These are phyloP conservation scores for Eupithecia subfuscata DNA, from an alignment of 2,888 invertebrate genomes.

Conservation along the genomic window DNA sequence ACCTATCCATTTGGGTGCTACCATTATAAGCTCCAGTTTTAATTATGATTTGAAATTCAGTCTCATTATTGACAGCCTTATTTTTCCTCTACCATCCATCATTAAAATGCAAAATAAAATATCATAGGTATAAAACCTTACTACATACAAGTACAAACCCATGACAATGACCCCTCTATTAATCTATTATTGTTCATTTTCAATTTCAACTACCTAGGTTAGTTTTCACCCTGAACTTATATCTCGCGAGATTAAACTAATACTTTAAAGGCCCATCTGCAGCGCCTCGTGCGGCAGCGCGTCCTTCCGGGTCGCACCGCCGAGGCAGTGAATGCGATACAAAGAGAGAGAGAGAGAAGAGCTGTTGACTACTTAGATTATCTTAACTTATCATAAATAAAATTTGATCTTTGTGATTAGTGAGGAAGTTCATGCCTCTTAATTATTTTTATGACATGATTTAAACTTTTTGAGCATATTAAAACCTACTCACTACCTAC, in stretches of 20 bases:
- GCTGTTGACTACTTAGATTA: not conserved
- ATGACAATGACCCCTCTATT: not conserved
- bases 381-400: not conserved
- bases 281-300: too few species aligned
- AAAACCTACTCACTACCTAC: not conserved
- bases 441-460: not conserved
- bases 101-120: not conserved
- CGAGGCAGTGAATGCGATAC: too few species aligned
- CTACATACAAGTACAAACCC: not conserved
- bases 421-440: not conserved
- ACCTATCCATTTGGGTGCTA: not conserved
- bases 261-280: too few species aligned
- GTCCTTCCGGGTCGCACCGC: too few species aligned
- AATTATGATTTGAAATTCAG: not conserved
- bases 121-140: not conserved
- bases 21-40: not conserved
- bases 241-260: too few species aligned
- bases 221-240: not conserved
- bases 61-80: not conserved
- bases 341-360: not conserved
- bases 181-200: not conserved
- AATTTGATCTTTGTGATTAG: not conserved
- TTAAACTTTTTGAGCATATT: not conserved
- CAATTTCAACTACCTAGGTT: not conserved
- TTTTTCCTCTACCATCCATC: not conserved